A percentile compares a stretch with the other conserved stretches of the same genome.
Conservation (phyloP, 2,888 invertebrate genomes). For the Metopia argyrocephala region DNA sequence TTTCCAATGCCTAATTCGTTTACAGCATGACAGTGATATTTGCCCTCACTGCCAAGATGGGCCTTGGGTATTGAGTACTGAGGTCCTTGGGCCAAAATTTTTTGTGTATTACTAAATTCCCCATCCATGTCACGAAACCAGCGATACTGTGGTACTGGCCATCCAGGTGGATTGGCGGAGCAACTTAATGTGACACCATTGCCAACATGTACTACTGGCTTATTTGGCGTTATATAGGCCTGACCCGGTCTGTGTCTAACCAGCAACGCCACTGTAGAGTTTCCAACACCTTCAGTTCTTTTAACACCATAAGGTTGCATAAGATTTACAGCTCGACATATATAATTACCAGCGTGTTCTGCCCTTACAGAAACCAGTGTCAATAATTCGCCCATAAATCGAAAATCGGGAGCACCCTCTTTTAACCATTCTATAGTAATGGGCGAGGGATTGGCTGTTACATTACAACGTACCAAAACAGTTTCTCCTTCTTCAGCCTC, state of each 20-base stretch:
- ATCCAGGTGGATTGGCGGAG: slow-evolving; percentile 92
- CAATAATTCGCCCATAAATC: slow-evolving; percentile 87
- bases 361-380: slow-evolving; percentile 88
- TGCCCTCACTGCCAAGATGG: slow-evolving; percentile 90
- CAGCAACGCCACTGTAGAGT: slow-evolving; percentile 88
- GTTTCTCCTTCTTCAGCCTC: slow-evolving; percentile 92
- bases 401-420: slow-evolving; percentile 90
- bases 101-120: slow-evolving; percentile 80
- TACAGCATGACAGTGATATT: slow-evolving; percentile 93
- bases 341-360: slow-evolving; percentile 92
- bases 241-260: slow-evolving; percentile 93
- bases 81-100: slow-evolving; percentile 87
- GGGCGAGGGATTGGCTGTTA: slow-evolving; percentile 91
- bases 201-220: slow-evolving; percentile 91
- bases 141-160: slow-evolving; percentile 92
- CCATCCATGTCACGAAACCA: slow-evolving; percentile 90
- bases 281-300: slow-evolving; percentile 86
- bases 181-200: slow-evolving; percentile 91
- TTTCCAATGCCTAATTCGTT: slow-evolving; percentile 94
- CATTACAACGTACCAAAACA: slow-evolving; percentile 90
- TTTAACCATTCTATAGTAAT: slow-evolving; percentile 91
- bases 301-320: slow-evolving; percentile 86
- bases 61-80: slow-evolving; percentile 92
- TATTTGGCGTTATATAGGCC: slow-evolving; percentile 89
- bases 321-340: slow-evolving; percentile 91